Evolutionary conservation across 2,113 vertebrate genomes (phyloP), one percentile per base, ranked within the genome.

Genomic region (Plotosus lineatus): DNA sequence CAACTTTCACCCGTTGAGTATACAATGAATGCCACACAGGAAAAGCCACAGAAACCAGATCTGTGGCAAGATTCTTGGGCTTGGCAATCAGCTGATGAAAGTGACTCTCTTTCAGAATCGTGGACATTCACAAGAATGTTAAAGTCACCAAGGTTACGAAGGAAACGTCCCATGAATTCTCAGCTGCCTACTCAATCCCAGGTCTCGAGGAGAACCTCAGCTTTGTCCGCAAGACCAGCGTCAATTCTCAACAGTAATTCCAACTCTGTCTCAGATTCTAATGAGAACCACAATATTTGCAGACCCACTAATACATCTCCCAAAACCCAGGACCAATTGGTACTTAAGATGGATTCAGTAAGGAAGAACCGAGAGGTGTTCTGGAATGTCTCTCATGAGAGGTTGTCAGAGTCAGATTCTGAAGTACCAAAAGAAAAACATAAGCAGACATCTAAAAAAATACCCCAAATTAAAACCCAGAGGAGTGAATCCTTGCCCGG

Each of bases 401-500:
- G 38, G 21, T 50, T 6, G 31, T 86, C 86, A 26, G 89, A 91
- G 2, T 10, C 56, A 7, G 78, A 89, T 42, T 56, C 91, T 6
- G 89, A 92, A 65, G 79, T 88, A 61, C 72, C 81, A 11, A 61
- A 23, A 10, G 44, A 79, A 50, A 38, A 0, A 10, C 50, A 60
- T 8, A 50, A 83, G 19, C 7, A 4, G 14, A 84, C 73, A 28
- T 9, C 28, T n/a, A n/a, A 84, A 23, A 78, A 82, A 65, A 84
- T 56, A 63, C 38, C 72, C n/a, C 84, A 75, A 77, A 3, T 87
- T 3, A 92, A 87, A 87, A 44, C 83, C 3, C 87, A 86, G 48
- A 91, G 90, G 78, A 91, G 89, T 21, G 69, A 82, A 1, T 92
- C 93, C 31, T 88, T 81, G 51, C 81, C 90, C 5, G 69, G 56